Base-by-base conservation (phyloP, 2,113 vertebrate species). In the Mystacornis crossleyi region DNA sequence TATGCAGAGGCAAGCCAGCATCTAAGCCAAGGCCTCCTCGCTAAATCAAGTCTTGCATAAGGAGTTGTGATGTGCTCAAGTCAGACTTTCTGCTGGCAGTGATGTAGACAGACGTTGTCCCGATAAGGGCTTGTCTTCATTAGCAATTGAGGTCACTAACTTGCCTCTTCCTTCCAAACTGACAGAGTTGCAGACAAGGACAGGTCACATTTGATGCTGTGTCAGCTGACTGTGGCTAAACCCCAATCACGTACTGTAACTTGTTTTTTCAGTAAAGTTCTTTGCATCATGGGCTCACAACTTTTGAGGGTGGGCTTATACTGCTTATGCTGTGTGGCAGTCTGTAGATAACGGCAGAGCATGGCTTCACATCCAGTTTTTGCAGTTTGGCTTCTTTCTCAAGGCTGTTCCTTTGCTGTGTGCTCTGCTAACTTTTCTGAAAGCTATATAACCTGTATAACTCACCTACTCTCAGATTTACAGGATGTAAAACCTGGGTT, bases 51-150 rank as follows among this genome's bases (percentile, higher is more conserved):
- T 42, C 86, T 96, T 93, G 81, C 91, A 79, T 91, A 91, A 96
- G 79, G 58, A 89, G n/a, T 23, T 91, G 77, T 94, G 95, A 96
- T 96, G n/a, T 23, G 57, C 81, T 87, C 43, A 67, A 96, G 65
- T 92, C 78, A 85, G 88, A 26, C 57, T 69, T 85, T 42, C 19
- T 91, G 77, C 84, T 96, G 93, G 86, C 93, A 81, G 60, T 53
- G 73, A 81, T 81, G 72, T 47, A 61, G 83, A 38, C 65, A 75
- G 86, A 33, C 53, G 91, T 91, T 61, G 93, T 93, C 93, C 86
- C 91, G 96, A 94, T 96, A 97, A 96, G 83, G 91, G n/a, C 57
- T 95, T 94, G 91, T 91, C 93, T 95, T 62, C 40, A 45, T 97
- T 94, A 93, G 83, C 61, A 94, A 65, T 93, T 95, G 89, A 91